Evolutionary conservation across 2,113 vertebrate genomes (phyloP), one percentile per base, ranked within the genome.

Genomic region (Zeus faber): DNA sequence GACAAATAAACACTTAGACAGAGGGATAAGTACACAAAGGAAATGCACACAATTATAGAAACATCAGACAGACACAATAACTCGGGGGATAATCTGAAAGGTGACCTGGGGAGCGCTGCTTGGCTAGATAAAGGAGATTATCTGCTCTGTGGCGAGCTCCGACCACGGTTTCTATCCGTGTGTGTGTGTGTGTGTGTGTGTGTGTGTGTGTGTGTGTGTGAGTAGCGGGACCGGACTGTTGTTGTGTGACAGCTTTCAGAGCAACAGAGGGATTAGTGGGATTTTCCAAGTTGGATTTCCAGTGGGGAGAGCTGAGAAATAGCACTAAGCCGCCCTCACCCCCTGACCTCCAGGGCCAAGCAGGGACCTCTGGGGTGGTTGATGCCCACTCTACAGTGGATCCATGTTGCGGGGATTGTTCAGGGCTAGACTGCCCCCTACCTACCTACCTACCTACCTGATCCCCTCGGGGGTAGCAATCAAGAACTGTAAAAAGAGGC

Each of bases 41-140:
- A n/a, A n/a, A n/a, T n/a, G n/a, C n/a, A n/a, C n/a, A n/a, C n/a
- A n/a, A 6, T 23, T 10, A 44, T 44, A 37, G 33, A 37, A n/a
- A 8, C 20, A 21, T 52, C 16, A 49, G 20, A n/a, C 35, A 22
- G 5, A 54, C 22, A 57, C 14, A 33, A 25, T 37, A 26, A 40
- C 18, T 65, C 11, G 44, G 16, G 27, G 52, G 67, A 73, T 14
- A 76, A 67, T 82, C 76, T 78, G 66, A 54, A 53, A 64, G 70
- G 54, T 84, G 72, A 82, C 75, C 77, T 64, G 63, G 61, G 49
- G 59, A 66, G 54, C 56, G 37, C 62, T 74, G 68, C 62, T 62
- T 8, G 25, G 68, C 59, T 59, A 77, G 70, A 80, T 81, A 78
- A 83, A 84, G 61, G 23, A 85, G 83, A 85, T 87, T 72, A 82